Conservation (phyloP, 2,888 invertebrate species). For the Brachyopa scutellaris region DNA sequence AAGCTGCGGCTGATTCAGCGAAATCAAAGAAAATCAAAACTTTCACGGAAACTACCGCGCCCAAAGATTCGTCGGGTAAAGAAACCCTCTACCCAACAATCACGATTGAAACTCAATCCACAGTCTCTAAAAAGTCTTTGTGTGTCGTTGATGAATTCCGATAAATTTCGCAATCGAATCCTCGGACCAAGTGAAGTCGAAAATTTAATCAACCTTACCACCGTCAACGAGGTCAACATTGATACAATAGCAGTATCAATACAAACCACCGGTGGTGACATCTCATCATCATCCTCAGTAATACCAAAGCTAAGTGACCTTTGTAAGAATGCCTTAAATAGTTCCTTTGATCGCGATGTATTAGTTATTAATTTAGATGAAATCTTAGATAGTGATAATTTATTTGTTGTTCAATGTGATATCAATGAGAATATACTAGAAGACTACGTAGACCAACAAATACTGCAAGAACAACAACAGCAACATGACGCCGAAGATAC, state of each 20-base stretch:
- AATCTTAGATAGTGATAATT: constrained; percentile 79
- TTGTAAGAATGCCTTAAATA: constrained; percentile 82
- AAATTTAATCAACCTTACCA: constrained; percentile 31
- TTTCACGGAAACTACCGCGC: constrained; percentile 27
- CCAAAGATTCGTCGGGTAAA: constrained; percentile 31
- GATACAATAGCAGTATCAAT: background rate
- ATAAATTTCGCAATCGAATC: constrained; percentile 74
- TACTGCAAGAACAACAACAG: constrained; percentile 37
- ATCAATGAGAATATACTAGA: constrained; percentile 80
- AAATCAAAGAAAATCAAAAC: constrained; percentile 41
- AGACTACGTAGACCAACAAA: constrained; percentile 73
- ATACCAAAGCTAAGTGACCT: constrained; percentile 82
- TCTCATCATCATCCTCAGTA: constrained; percentile 58
- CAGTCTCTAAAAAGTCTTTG: constrained; percentile 75
- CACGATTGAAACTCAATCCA: constrained; percentile 71
- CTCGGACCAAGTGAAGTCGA: constrained; percentile 55
- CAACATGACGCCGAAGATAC: constrained; percentile 20
- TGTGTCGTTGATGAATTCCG: constrained; percentile 74
- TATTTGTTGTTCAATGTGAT: constrained; percentile 81
- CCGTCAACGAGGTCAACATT: constrained; percentile 35
- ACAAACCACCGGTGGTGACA: background rate
- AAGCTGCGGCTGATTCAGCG: constrained; percentile 19
- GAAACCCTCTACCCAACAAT: background rate
- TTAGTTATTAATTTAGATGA: constrained; percentile 80
- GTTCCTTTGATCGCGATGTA: constrained; percentile 79